Conservation (phyloP, 2,113 vertebrate genomes). For the Thoracochromis brauschi region DNA sequence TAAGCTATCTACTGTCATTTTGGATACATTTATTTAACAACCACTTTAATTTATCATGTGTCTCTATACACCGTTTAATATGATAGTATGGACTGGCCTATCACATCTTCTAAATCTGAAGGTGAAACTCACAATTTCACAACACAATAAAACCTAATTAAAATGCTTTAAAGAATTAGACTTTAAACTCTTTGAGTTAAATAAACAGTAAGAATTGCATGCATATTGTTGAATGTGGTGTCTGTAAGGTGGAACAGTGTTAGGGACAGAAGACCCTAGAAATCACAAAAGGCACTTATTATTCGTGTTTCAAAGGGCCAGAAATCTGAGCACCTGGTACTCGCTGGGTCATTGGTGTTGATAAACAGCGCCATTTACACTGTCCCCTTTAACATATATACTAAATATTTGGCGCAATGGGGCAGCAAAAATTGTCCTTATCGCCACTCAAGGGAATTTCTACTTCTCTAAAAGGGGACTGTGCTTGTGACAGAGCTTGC, state of each 20-base stretch:
- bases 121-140: neutral
- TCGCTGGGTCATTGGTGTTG: neutral
- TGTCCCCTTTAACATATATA: neutral
- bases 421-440: neutral
- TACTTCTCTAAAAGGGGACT: neutral
- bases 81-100: neutral
- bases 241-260: neutral
- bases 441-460: neutral
- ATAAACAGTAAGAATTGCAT: neutral
- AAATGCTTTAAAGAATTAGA: neutral
- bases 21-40: neutral
- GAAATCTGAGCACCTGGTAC: neutral
- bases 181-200: neutral
- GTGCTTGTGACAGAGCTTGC: neutral
- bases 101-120: neutral
- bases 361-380: conserved; percentile 7
- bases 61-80: accelerated
- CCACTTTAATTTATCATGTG: neutral
- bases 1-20: neutral
- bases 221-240: neutral
- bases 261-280: neutral
- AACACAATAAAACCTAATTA: neutral
- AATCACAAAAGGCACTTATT: neutral
- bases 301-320: neutral
- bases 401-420: neutral